These are phyloP conservation scores for Plagodis dolabraria DNA, from an alignment of 2,888 invertebrate genomes.

Conservation along the genomic window DNA sequence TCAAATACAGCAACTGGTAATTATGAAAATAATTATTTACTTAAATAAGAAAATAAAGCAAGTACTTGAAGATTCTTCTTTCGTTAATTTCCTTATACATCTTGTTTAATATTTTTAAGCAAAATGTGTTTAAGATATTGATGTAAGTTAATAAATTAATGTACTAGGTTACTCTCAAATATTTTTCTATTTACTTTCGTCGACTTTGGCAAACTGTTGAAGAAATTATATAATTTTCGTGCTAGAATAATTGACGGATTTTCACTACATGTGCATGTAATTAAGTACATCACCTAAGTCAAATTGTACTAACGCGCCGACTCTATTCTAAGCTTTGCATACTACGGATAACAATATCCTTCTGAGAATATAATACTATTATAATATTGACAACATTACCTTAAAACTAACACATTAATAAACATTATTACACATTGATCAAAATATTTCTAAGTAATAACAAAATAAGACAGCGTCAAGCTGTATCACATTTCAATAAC, in stretches of 20 bases:
- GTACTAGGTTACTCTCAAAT: background rate
- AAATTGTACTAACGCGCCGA: constrained; percentile 60
- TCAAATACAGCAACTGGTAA: constrained; percentile 28
- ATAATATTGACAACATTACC: constrained; percentile 66
- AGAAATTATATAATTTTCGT: constrained; percentile 29
- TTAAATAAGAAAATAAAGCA: constrained; percentile 26
- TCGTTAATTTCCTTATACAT: too few relatives aligned
- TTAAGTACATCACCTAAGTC: constrained; percentile 49
- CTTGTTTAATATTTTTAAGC: too few relatives aligned
- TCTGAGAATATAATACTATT: constrained; percentile 56
- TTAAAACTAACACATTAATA: constrained; percentile 62
- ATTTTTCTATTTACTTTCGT: background rate
- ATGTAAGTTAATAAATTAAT: background rate
- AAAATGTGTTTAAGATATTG: background rate
- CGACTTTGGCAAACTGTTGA: constrained; percentile 3
- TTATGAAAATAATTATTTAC: constrained; percentile 12
- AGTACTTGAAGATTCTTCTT: constrained; percentile 9
- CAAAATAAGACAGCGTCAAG: constrained; percentile 72
- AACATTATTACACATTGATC: constrained; percentile 58
- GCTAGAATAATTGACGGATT: constrained; percentile 59
- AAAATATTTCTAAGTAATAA: constrained; percentile 64
- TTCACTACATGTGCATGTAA: constrained; percentile 52
- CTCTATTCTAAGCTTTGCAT: constrained; percentile 54
- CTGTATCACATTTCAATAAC: constrained; percentile 73
- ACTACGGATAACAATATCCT: constrained; percentile 61